A percentile compares a stretch with the other conserved stretches of the same genome.
Conservation (phyloP, 92 coral and sea anemone genomes). For the Anthopleura xanthogrammica region DNA sequence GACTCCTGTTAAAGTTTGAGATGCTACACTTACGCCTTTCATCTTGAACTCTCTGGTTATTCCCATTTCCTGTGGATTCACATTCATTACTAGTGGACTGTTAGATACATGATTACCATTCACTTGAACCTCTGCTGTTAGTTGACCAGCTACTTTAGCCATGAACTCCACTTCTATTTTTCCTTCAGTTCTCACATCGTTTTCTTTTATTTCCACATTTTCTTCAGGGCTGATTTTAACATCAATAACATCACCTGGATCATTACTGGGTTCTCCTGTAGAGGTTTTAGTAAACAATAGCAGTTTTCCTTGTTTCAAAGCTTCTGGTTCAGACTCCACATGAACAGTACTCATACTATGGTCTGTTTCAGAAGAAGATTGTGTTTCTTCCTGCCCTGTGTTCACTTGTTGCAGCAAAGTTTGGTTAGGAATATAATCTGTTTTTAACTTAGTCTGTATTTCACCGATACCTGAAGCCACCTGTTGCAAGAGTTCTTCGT, state of each 20-base stretch:
- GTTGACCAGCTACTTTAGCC: background rate
- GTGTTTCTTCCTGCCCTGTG: background rate
- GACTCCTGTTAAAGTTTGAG: background rate
- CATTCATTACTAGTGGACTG: background rate
- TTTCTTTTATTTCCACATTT: background rate
- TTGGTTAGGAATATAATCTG: background rate
- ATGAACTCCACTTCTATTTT: background rate
- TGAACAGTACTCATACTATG: background rate
- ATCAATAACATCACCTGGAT: background rate
- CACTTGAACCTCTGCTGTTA: slow-evolving; percentile 7
- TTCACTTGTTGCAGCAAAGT: too few relatives aligned
- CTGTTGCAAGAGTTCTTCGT: background rate
- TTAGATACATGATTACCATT: slow-evolving; percentile 1
- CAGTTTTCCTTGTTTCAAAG: background rate
- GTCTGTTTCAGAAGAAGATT: background rate
- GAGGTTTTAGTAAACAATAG: background rate
- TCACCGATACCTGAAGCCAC: background rate
- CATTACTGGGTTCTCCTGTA: background rate
- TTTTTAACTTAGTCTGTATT: background rate
- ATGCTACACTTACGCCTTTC: background rate
- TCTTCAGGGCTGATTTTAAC: slow-evolving; percentile 4
- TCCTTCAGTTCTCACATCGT: background rate
- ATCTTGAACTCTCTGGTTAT: background rate
- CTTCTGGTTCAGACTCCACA: background rate
- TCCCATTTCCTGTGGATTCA: background rate